These are phyloP conservation scores for Tetrapedia diversipes DNA, from an alignment of 2,888 invertebrate species.

Conservation along the genomic window DNA sequence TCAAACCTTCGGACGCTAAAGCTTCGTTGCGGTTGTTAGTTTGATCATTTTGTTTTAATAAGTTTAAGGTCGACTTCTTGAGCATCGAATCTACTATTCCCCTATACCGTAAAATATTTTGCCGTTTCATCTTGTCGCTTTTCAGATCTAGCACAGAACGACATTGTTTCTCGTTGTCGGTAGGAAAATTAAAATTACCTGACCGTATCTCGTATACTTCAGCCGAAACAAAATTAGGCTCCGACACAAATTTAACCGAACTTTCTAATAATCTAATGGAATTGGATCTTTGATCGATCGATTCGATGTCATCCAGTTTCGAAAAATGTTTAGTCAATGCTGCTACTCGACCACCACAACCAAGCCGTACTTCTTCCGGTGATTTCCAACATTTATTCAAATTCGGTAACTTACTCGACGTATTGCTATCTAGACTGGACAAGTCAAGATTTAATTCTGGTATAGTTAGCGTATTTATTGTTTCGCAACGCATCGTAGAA, in stretches of 20 bases:
- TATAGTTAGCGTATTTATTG: constrained; percentile 68
- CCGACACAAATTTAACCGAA: constrained; percentile 78
- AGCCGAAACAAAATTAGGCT: constrained; percentile 79
- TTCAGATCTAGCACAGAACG: constrained; percentile 78
- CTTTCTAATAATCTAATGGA: neutral
- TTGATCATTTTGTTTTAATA: neutral
- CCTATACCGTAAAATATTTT: neutral
- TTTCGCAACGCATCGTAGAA: constrained; percentile 25
- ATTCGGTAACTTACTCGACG: constrained; percentile 68
- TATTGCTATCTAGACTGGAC: constrained; percentile 77
- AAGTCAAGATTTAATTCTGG: constrained; percentile 81
- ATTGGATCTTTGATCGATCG: constrained; percentile 69
- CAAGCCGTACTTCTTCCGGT: constrained; percentile 88
- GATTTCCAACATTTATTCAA: constrained; percentile 87
- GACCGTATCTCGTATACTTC: constrained; percentile 52
- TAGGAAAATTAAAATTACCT: neutral
- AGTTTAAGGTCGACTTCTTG: neutral
- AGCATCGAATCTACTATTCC: neutral
- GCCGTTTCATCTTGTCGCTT: constrained; percentile 2
- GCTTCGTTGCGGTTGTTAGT: too few relatives aligned
- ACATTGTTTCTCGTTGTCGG: constrained; percentile 47
- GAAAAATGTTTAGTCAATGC: constrained; percentile 88
- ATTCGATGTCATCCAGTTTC: constrained; percentile 80
- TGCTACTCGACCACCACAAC: constrained; percentile 88
- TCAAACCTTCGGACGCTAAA: neutral